Evolutionary conservation across 2,113 vertebrate genomes (phyloP).

Genomic region (Tetrao urogallus): DNA sequence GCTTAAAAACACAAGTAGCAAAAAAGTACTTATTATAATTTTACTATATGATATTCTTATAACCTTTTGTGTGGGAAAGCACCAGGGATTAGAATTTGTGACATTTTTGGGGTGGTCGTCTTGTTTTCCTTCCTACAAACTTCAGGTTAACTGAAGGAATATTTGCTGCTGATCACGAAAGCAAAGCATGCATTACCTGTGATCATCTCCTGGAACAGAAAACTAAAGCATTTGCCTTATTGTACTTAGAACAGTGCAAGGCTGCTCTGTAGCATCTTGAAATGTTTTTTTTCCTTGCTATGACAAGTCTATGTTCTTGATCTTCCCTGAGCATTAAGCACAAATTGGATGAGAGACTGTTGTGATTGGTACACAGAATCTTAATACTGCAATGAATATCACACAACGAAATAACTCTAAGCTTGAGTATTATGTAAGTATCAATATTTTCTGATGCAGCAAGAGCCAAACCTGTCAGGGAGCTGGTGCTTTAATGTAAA

Average conservation of each 20-base stretch:
- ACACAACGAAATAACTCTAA: background rate
- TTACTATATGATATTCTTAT: background rate
- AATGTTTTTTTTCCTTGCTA: background rate
- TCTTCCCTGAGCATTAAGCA: background rate
- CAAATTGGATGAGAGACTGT: background rate
- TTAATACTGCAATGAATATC: background rate
- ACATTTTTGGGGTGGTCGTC: background rate
- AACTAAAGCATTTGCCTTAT: background rate
- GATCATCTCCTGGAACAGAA: background rate
- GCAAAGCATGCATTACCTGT: background rate
- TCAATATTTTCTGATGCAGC: background rate
- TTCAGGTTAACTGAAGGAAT: background rate
- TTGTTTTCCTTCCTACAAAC: background rate
- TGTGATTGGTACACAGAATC: background rate
- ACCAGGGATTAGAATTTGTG: background rate
- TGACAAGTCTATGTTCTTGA: background rate
- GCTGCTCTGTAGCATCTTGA: background rate
- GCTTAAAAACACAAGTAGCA: background rate
- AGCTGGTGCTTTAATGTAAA: background rate
- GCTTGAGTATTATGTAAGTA: background rate
- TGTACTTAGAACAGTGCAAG: background rate
- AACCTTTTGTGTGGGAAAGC: background rate
- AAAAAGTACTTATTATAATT: background rate
- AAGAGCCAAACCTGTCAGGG: background rate
- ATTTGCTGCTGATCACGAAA: conserved; percentile 31